Evolutionary conservation across 2,113 vertebrate species (phyloP).

Genomic region (Istiophorus platypterus): DNA sequence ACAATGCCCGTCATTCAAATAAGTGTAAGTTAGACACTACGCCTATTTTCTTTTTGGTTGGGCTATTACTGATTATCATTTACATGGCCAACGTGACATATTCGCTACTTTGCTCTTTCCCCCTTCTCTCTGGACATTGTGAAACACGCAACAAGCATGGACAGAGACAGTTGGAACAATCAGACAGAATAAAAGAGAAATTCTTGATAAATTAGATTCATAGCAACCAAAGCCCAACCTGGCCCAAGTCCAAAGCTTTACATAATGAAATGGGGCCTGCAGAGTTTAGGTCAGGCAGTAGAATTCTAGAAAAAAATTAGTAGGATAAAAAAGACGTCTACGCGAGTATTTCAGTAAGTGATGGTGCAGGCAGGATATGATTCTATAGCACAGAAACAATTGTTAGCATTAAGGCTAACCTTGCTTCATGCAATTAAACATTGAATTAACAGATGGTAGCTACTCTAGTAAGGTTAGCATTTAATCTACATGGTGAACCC

Average conservation of each 20-base stretch:
- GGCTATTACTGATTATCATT: background rate
- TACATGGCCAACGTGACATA: background rate
- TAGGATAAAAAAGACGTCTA: background rate
- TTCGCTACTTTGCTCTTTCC: background rate
- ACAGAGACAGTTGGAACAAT: background rate
- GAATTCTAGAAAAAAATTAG: background rate
- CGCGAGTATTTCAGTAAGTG: background rate
- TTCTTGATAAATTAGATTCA: background rate
- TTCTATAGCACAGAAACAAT: background rate
- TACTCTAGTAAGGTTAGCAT: background rate
- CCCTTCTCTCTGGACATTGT: background rate
- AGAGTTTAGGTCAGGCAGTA: background rate
- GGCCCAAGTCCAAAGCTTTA: background rate
- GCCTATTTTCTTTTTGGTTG: background rate
- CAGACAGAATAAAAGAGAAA: background rate
- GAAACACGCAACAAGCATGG: background rate
- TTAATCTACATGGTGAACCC: background rate
- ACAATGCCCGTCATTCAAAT: background rate
- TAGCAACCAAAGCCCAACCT: background rate
- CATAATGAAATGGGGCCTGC: background rate
- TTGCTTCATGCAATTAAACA: slow-evolving; percentile 4
- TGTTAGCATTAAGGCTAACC: background rate
- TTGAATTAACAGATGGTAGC: background rate
- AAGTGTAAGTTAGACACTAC: background rate
- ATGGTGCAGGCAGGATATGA: background rate